Evolutionary conservation across 2,888 invertebrate species (phyloP), one percentile per base, ranked within the genome.

Genomic region (Liodrosophila aerea): DNA sequence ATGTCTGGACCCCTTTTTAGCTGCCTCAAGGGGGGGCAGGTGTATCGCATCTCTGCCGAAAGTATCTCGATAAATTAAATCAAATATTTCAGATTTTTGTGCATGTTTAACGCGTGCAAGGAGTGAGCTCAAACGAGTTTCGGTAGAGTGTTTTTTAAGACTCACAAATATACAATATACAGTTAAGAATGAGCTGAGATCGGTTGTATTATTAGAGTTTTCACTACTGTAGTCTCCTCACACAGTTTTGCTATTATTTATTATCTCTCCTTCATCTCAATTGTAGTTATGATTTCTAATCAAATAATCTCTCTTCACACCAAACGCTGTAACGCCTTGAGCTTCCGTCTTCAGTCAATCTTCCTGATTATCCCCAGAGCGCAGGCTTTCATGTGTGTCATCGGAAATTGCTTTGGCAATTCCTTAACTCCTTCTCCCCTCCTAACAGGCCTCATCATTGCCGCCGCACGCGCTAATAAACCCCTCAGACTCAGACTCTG

Each of bases 391-490:
- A 65, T 73, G 81, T 78, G 73, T 80, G 77, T 83, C 84, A 71
- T 71, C 77, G 84, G 77, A 78, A 78, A 83, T 81, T 76, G 71
- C 74, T 63, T 60, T 44, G 64, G 70, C 73, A 59, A 67, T 64
- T 68, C 68, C 68, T 71, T 73, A 71, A 72, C 72, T 56, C 69
- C 37, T 60, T 63, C 39, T 7, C 9, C 7, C 12, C 16, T 22
- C 9, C 33, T 85, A 85, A 84, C 77, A 63, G 68, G 77, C 69
- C 64, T 68, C 61, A 61, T 63, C 70, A 76, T 83, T 85, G 76
- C 80, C 73, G 51, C 65, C 64, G 85, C 87, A 84, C 87, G 85
- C 86, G 64, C 72, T 75, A 78, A 78, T 82, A 71, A 82, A 72
- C 64, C 45, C 52, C 54, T 12, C 7, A 13, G 16, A 16, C 64